Conservation (phyloP, 2,888 invertebrate species). For the Cheilosia vulpina region DNA sequence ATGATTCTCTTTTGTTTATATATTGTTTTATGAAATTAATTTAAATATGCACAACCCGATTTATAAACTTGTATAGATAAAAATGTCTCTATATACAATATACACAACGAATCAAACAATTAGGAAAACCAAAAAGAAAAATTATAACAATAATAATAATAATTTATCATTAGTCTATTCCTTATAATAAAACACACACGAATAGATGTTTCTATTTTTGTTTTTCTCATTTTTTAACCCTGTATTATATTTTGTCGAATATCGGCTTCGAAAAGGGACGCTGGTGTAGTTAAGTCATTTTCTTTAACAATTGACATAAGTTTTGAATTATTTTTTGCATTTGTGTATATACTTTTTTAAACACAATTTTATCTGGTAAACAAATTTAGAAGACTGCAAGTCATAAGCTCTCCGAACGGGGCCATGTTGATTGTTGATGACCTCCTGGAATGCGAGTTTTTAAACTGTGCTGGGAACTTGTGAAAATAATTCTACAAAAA, state of each 20-base stretch:
- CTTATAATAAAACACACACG: constrained; percentile 41
- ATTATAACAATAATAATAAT: constrained; percentile 6
- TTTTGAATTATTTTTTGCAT: neutral
- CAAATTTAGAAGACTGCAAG: too few relatives aligned
- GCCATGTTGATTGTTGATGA: too few relatives aligned
- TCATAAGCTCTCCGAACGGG: too few relatives aligned
- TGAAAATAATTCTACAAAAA: too few relatives aligned
- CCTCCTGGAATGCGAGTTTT: too few relatives aligned
- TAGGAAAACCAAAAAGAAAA: constrained; percentile 11
- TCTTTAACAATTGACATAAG: constrained; percentile 16
- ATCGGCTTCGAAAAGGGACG: constrained; percentile 13
- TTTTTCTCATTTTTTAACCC: constrained; percentile 51
- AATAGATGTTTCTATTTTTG: constrained; percentile 23
- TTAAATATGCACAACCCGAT: constrained; percentile 67
- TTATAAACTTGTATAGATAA: constrained; percentile 51
- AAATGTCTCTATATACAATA: constrained; percentile 31
- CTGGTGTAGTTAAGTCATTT: neutral
- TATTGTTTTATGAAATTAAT: constrained; percentile 18
- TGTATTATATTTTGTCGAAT: constrained; percentile 57
- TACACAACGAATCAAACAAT: constrained; percentile 7
- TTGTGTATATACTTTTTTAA: neutral
- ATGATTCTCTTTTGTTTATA: constrained; percentile 1
- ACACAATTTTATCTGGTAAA: too few relatives aligned
- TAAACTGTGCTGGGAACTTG: too few relatives aligned
- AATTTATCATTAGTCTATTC: constrained; percentile 20